Evolutionary conservation across 2,113 vertebrate genomes (phyloP).

Genomic region (Myotis davidii): DNA sequence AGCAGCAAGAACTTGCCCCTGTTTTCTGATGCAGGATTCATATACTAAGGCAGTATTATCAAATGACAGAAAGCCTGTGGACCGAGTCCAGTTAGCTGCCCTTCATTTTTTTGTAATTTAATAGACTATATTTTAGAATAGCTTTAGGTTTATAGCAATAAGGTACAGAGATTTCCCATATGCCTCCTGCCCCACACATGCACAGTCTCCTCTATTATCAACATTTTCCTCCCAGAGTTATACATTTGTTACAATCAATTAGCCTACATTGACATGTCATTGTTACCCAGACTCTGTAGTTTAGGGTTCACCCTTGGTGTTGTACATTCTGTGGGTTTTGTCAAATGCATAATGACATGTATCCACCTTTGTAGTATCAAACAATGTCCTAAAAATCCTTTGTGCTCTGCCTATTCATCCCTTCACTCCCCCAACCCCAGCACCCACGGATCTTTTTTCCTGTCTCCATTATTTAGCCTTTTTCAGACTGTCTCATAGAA

Average conservation of each 20-base stretch:
- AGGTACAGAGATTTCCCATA: neutral
- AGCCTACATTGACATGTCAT: neutral
- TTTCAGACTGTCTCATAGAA: neutral
- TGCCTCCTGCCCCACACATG: neutral
- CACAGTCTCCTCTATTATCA: neutral
- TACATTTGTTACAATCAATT: neutral
- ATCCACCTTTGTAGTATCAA: neutral
- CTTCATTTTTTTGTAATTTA: neutral
- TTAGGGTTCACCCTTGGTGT: neutral
- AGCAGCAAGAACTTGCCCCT: neutral
- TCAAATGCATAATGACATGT: neutral
- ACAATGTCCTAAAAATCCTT: neutral
- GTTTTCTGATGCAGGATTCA: neutral
- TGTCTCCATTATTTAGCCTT: neutral
- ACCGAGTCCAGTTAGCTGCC: neutral
- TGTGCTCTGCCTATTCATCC: neutral
- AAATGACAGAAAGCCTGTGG: neutral
- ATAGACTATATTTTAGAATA: neutral
- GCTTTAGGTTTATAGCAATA: neutral
- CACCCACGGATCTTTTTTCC: neutral
- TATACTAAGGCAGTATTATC: neutral
- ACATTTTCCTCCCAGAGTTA: neutral
- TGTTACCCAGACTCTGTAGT: neutral
- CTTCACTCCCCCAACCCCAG: neutral
- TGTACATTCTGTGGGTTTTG: neutral